Percentiles rank a stretch among this genome's conserved stretches.
phyloP scores from a whole-genome alignment of 2,797 vertebrate species.

The Danio tinwini region DNA sequence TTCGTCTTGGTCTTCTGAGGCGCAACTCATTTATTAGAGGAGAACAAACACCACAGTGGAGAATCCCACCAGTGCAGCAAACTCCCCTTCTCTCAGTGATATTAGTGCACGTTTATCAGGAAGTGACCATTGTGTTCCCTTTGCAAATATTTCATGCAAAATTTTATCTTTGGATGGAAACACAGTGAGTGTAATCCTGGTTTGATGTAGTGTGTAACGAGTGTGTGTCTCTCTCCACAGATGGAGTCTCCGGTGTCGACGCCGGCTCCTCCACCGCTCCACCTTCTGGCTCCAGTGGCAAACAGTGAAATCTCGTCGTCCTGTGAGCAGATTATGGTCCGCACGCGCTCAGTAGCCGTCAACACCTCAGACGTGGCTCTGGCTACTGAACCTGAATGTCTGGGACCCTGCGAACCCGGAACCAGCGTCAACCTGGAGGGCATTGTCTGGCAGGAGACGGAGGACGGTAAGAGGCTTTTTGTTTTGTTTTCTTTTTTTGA shows the following conservation, averaged over 20 bases:
- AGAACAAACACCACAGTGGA: too few species aligned
- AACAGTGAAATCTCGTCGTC: conserved; percentile 94
- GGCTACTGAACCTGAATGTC: conserved; percentile 94
- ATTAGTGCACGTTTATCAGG: too few species aligned
- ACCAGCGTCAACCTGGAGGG: conserved; percentile 99
- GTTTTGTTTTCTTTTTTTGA: too few species aligned
- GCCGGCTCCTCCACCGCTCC: conserved; percentile 91
- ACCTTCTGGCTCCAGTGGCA: conserved; percentile 90
- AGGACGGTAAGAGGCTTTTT: conserved; percentile 87
- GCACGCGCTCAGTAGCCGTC: conserved; percentile 94
- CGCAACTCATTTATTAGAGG: too few species aligned
- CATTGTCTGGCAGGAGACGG: conserved; percentile 98
- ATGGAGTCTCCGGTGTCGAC: conserved; percentile 98
- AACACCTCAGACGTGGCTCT: conserved; percentile 96
- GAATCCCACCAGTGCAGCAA: too few species aligned
- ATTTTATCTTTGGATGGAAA: too few species aligned
- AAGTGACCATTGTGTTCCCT: too few species aligned
- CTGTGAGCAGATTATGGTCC: conserved; percentile 99
- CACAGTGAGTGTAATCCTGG: too few species aligned
- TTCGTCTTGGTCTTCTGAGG: too few species aligned
- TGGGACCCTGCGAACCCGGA: conserved; percentile 97
- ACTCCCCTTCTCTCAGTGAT: too few species aligned
- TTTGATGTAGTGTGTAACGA: too few species aligned
- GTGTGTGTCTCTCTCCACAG: conserved; percentile 71
- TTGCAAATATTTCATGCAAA: too few species aligned